These are phyloP conservation scores for Leucania comma DNA, from an alignment of 2,888 invertebrate genomes.

Conservation along the genomic window DNA sequence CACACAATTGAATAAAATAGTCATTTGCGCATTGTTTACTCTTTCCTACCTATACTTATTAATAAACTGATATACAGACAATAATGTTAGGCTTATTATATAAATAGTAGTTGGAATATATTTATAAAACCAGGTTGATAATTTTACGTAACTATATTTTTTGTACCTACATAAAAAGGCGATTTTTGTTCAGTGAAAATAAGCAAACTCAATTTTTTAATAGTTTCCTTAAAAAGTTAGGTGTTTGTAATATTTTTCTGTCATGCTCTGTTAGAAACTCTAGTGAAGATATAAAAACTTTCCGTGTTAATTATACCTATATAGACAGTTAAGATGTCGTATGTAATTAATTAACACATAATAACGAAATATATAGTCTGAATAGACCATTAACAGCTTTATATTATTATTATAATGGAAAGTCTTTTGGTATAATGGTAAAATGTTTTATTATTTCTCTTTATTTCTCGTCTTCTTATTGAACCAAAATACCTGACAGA, in stretches of 20 bases:
- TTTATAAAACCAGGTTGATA: not conserved
- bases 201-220: slow-evolving; percentile 9
- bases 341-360: not conserved
- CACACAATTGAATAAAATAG: slow-evolving; percentile 42
- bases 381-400: not conserved
- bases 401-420: too few relatives aligned
- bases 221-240: not conserved
- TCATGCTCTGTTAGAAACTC: slow-evolving; percentile 2
- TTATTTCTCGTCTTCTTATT: not conserved
- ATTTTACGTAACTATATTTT: not conserved
- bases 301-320: not conserved
- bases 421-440: not conserved
- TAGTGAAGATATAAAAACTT: not conserved
- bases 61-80: not conserved
- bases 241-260: not conserved
- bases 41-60: slow-evolving; percentile 30
- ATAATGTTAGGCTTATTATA: not conserved
- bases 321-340: not conserved
- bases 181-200: not conserved
- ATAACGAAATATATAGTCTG: not conserved
- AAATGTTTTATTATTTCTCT: not conserved
- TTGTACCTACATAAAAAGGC: not conserved
- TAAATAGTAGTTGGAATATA: not conserved
- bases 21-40: slow-evolving; percentile 44
- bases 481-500: slow-evolving; percentile 10